Evolutionary conservation across 1,140 invertebrate genomes (phyloP), one percentile per base, ranked within the genome.

Genomic region (Lordiphosa mommai): DNA sequence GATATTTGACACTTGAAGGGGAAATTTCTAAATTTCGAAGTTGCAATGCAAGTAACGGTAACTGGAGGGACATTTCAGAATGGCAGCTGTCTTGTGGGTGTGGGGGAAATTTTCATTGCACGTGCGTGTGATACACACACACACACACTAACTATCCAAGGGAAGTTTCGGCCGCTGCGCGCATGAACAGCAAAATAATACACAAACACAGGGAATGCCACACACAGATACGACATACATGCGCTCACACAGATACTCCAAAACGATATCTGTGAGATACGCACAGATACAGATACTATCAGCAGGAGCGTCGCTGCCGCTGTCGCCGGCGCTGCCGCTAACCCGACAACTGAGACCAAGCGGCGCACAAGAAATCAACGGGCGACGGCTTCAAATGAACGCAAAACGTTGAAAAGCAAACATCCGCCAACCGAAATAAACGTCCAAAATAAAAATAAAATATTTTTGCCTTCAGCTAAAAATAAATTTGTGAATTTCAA

Each of bases 331-430:
- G 67, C 14, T 51, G 56, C 48, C 50, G 51, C 30, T 2, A 7
- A 7, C 23, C 57, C 41, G 41, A 43, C 23, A 23, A 9, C 14
- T 52, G 49, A 59, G 65, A 63, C 72, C 63, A 72, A 85, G 63
- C 72, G 69, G 66, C 74, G 79, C 63, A 76, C 60, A 85, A 76
- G 79, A 80, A 82, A 67, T 80, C 68, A 79, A 76, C 52, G 74
- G 64, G 68, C 76, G 64, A 76, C 72, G 80, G 74, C 80, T 82
- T 87, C 86, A 87, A 86, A 87, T 87, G 79, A 73, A 87, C 86
- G 69, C 80, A 86, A 87, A 87, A 82, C 86, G 85, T 87, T 82
- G 86, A 70, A 86, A 87, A 79, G 86, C 80, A 82, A 80, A 87
- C 86, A 87, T 87, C 86, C 80, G 74, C 80, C 79, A 80, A 82